phyloP scores from a whole-genome alignment of 2,888 invertebrate genomes.

The Cataglyphis cursor region DNA sequence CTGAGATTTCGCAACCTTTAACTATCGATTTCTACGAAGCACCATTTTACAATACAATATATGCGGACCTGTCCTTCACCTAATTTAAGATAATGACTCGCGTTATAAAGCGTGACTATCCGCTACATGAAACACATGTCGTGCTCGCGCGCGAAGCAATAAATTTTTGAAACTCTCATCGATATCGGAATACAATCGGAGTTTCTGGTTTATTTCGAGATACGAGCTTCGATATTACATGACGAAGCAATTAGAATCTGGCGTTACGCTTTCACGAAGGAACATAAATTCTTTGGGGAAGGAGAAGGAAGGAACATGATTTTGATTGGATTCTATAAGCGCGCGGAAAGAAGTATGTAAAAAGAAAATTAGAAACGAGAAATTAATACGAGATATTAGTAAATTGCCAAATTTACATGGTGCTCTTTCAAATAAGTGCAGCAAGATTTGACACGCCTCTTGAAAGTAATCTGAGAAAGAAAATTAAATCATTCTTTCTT shows the following conservation, averaged over 20 bases:
- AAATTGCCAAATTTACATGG: not conserved
- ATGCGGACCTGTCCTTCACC: slow-evolving; percentile 51
- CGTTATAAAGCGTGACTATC: slow-evolving; percentile 35
- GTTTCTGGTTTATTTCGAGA: not conserved
- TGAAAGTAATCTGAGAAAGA: not conserved
- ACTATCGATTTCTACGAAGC: slow-evolving; percentile 18
- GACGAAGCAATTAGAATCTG: slow-evolving; percentile 42
- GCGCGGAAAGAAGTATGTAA: not conserved
- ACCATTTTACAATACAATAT: slow-evolving; percentile 16
- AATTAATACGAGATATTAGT: not conserved
- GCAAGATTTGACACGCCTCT: not conserved
- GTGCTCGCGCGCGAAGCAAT: slow-evolving; percentile 16
- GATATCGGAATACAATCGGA: slow-evolving; percentile 6
- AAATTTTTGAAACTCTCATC: slow-evolving; percentile 41
- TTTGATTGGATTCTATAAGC: slow-evolving; percentile 17
- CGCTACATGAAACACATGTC: not conserved
- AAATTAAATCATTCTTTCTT: slow-evolving; percentile 22
- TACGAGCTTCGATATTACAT: not conserved
- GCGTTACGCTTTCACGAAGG: slow-evolving; percentile 48
- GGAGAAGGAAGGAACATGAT: slow-evolving; percentile 1
- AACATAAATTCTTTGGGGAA: slow-evolving; percentile 18
- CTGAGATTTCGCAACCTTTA: not conserved
- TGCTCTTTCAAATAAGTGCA: not conserved
- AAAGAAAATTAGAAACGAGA: not conserved
- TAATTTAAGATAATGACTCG: slow-evolving; percentile 42